phyloP scores from a whole-genome alignment of 2,797 vertebrate genomes.

The Chelmon rostratus region DNA sequence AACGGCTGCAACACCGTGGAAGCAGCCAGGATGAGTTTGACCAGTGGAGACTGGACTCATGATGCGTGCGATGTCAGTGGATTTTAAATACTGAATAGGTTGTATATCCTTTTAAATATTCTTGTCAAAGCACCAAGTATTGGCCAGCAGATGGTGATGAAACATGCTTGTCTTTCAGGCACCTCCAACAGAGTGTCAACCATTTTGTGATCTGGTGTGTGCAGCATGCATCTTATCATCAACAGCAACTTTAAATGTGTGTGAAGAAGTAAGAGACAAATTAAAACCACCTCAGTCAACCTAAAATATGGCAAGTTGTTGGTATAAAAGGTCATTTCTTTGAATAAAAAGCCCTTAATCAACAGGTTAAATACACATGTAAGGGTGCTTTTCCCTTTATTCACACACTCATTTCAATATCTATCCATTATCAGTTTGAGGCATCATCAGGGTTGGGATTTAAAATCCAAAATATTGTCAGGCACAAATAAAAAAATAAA shows the following conservation, averaged over 20 bases:
- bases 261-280: too few relatives aligned
- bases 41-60: too few relatives aligned
- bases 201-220: constrained; percentile 28
- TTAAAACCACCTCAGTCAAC: not conserved
- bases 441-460: not conserved
- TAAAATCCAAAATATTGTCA: not conserved
- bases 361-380: not conserved
- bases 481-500: too few relatives aligned
- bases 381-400: not conserved
- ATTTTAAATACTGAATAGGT: not conserved
- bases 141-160: constrained; percentile 60
- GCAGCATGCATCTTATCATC: too few relatives aligned
- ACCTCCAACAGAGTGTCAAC: constrained; percentile 13
- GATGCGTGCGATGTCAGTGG: not conserved
- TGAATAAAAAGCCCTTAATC: not conserved
- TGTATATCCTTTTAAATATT: not conserved
- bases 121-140: not conserved
- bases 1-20: not conserved
- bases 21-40: too few relatives aligned
- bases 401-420: not conserved
- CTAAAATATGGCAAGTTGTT: not conserved
- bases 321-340: not conserved
- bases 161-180: constrained; percentile 27
- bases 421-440: not conserved
- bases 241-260: too few relatives aligned